Evolutionary conservation across 2,113 vertebrate species (phyloP).

Genomic region (Pseudopodoces humilis): DNA sequence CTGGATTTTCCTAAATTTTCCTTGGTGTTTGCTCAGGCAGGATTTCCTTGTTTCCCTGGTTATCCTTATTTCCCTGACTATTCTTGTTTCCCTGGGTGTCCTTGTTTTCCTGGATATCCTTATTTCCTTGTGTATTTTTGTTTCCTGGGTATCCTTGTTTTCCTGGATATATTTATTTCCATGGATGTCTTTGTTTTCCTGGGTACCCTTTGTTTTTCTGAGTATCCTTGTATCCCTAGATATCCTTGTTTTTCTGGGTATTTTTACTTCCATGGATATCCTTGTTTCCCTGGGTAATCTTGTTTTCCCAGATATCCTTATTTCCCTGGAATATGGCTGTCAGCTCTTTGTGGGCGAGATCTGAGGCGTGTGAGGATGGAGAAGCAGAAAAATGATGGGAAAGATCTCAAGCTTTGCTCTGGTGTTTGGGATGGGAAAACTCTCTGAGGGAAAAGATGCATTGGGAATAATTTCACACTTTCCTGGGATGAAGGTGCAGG

Average conservation of each 20-base stretch:
- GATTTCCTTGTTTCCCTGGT: neutral
- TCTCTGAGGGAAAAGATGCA: rapidly evolving
- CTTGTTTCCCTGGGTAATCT: neutral
- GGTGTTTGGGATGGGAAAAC: neutral
- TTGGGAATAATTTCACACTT: rapidly evolving
- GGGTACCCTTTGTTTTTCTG: neutral
- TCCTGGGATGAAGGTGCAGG: neutral
- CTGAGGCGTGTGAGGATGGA: rapidly evolving
- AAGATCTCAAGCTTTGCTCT: neutral
- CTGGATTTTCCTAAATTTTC: neutral
- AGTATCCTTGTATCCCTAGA: neutral
- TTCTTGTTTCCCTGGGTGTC: neutral
- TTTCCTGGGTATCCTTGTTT: neutral
- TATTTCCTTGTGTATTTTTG: neutral
- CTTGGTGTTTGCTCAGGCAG: rapidly evolving
- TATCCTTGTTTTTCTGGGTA: neutral
- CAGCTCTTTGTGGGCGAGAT: neutral
- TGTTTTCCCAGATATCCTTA: neutral
- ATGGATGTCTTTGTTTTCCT: neutral
- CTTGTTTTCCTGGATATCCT: neutral
- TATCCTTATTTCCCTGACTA: neutral
- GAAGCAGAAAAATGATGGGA: neutral
- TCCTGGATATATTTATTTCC: neutral
- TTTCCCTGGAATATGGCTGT: neutral
- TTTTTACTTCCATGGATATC: neutral